phyloP scores from a whole-genome alignment of 2,888 invertebrate species.

The Cyrtodaria siliqua region DNA sequence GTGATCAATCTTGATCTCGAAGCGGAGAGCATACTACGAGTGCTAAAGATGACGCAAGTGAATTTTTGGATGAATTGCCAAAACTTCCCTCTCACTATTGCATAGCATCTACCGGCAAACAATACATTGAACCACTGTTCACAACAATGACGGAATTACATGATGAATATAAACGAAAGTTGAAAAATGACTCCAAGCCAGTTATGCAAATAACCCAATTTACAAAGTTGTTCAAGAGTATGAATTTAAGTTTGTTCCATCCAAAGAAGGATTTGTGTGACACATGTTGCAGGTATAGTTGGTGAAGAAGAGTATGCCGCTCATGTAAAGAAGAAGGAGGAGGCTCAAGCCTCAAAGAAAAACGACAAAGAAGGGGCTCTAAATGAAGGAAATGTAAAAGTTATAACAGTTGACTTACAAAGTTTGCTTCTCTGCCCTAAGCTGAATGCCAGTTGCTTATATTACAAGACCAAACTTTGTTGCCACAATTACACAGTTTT shows the following conservation, averaged over 20 bases:
- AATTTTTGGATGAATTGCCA: neutral
- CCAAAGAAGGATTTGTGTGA: slow-evolving; percentile 29
- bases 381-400: neutral
- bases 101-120: neutral
- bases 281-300: slow-evolving; percentile 12
- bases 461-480: slow-evolving; percentile 27
- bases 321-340: slow-evolving; percentile 15
- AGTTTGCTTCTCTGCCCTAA: slow-evolving; percentile 17
- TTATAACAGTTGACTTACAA: slow-evolving; percentile 30
- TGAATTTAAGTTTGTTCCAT: neutral
- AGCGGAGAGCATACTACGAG: neutral
- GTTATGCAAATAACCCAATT: neutral
- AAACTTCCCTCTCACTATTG: neutral
- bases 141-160: neutral
- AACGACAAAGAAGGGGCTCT: slow-evolving; percentile 8
- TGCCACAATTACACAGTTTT: slow-evolving; percentile 7
- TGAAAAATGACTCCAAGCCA: neutral
- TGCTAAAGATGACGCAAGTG: neutral
- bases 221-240: neutral
- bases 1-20: neutral
- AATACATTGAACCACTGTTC: neutral
- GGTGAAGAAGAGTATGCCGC: slow-evolving; percentile 1
- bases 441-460: slow-evolving; percentile 26
- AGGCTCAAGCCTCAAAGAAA: slow-evolving; percentile 1
- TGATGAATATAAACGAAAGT: neutral